A percentile compares a stretch with the other conserved stretches of the same genome.
phyloP scores from a whole-genome alignment of 2,888 invertebrate genomes.

The Myopa testacea region DNA sequence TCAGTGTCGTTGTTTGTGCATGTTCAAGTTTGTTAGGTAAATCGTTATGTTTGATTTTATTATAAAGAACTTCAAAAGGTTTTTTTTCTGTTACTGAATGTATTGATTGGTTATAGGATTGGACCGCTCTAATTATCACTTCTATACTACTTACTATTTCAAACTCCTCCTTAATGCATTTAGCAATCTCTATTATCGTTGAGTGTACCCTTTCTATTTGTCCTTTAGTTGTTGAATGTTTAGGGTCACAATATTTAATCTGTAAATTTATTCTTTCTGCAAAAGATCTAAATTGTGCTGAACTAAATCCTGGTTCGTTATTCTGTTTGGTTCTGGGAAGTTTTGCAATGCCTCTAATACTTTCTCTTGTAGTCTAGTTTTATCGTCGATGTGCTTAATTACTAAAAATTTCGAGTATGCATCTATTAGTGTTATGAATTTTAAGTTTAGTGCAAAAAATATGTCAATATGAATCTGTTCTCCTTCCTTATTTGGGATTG shows the following conservation, averaged over 20 bases:
- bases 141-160: slow-evolving; percentile 28
- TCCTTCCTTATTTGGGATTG: slow-evolving; percentile 43
- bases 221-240: slow-evolving; percentile 27
- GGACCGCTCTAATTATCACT: slow-evolving; percentile 31
- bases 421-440: slow-evolving; percentile 39
- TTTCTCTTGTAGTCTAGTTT: slow-evolving; percentile 39
- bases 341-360: slow-evolving; percentile 31
- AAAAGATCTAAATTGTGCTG: slow-evolving; percentile 42
- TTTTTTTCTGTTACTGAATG: slow-evolving; percentile 39
- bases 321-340: slow-evolving; percentile 31
- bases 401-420: slow-evolving; percentile 44
- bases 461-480: slow-evolving; percentile 42
- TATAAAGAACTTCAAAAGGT: slow-evolving; percentile 39
- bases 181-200: slow-evolving; percentile 34
- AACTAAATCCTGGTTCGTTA: slow-evolving; percentile 37
- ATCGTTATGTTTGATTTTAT: slow-evolving; percentile 35
- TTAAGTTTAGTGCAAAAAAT: slow-evolving; percentile 41
- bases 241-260: slow-evolving; percentile 34
- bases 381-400: slow-evolving; percentile 41
- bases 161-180: slow-evolving; percentile 30
- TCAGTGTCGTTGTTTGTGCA: slow-evolving; percentile 32
- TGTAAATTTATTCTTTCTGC: slow-evolving; percentile 41
- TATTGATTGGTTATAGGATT: slow-evolving; percentile 39
- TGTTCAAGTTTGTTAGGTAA: slow-evolving; percentile 29
- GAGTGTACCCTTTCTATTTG: slow-evolving; percentile 36